Percentiles rank a stretch among this genome's conserved stretches.
These are phyloP conservation scores for Aleadryas rufinucha DNA, from an alignment of 2,113 vertebrate genomes.

Conservation along the genomic window DNA sequence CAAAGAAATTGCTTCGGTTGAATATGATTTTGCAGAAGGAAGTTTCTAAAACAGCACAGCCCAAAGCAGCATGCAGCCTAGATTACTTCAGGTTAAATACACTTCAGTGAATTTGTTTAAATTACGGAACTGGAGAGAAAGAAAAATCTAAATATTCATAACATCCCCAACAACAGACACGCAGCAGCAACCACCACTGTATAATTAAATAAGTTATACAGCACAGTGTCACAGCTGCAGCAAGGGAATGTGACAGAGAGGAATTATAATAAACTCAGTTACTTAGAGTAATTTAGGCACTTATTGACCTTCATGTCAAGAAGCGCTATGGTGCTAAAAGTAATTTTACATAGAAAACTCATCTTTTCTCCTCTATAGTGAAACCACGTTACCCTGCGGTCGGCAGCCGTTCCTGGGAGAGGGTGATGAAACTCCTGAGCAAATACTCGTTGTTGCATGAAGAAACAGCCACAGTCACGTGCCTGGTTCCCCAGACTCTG, in stretches of 20 bases:
- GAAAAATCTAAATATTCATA: constrained; percentile 8
- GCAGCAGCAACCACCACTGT: background rate
- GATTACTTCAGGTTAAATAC: constrained; percentile 27
- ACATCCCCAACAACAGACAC: background rate
- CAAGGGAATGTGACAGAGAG: background rate
- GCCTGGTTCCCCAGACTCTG: constrained; percentile 24
- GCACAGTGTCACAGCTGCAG: constrained; percentile 12
- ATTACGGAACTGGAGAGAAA: background rate
- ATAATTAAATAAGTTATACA: constrained; percentile 26
- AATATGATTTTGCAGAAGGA: background rate
- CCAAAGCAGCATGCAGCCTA: background rate
- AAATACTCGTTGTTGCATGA: background rate
- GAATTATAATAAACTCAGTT: constrained; percentile 18
- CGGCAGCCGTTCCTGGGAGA: background rate
- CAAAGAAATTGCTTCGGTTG: background rate
- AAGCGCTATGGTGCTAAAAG: background rate
- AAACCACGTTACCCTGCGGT: background rate
- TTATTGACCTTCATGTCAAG: constrained; percentile 17
- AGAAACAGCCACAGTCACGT: background rate
- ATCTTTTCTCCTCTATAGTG: background rate
- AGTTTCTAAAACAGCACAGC: background rate
- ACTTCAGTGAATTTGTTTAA: background rate
- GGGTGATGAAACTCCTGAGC: constrained; percentile 3
- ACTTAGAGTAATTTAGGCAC: background rate
- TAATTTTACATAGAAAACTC: background rate